These are phyloP conservation scores for western clawed frog (Xenopus tropicalis) DNA, from an alignment of 2,113 vertebrate species.

Conservation along the genomic window UCB_Xtro_10.0 CM004443.2:98319001-98319500, in stretches of 20 bases:
- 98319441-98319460: too few species aligned
- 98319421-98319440: too few species aligned
- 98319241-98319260: slow-evolving; percentile 90
- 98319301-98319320: slow-evolving; percentile 74
- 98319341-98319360: slow-evolving; percentile 23
- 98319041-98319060: too few species aligned
- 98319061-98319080: too few species aligned
- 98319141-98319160: slow-evolving; percentile 39
- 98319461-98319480: too few species aligned
- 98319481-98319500: too few species aligned
- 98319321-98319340: slow-evolving; percentile 22
- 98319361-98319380: slow-evolving; percentile 19
- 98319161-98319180: slow-evolving; percentile 29
- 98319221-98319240: slow-evolving; percentile 83
- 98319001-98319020: too few species aligned
- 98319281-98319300: slow-evolving; percentile 89
- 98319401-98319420: too few species aligned
- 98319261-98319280: slow-evolving; percentile 77
- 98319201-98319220: slow-evolving; percentile 12
- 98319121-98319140: not conserved
- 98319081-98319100: too few species aligned
- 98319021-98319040: too few species aligned
- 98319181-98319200: slow-evolving; percentile 12
- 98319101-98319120: not conserved
- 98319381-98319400: not conserved